Percentiles rank a stretch among this genome's conserved stretches.
phyloP scores from a whole-genome alignment of 2,888 invertebrate genomes.

The Celastrina argiolus region DNA sequence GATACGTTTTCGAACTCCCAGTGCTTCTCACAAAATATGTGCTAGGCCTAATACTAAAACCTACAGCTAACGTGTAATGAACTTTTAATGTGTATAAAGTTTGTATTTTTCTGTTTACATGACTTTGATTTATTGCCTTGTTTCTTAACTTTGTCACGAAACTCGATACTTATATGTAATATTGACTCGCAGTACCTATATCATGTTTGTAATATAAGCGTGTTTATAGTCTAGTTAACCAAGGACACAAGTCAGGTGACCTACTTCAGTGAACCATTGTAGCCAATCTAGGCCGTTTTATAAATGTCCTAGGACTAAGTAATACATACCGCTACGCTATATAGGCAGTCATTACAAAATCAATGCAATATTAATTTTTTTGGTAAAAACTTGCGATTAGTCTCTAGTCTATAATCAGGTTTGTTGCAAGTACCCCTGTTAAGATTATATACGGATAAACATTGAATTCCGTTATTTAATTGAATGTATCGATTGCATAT shows the following conservation, averaged over 20 bases:
- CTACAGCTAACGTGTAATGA: background rate
- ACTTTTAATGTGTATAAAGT: background rate
- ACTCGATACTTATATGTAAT: background rate
- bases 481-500: no score
- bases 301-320: conserved; percentile 11
- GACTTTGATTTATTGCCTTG: conserved; percentile 15
- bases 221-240: background rate
- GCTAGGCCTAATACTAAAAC: background rate
- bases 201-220: background rate
- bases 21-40: background rate
- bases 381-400: no score
- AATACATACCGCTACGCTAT: background rate
- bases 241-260: background rate
- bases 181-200: background rate
- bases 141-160: conserved; percentile 2
- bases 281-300: background rate
- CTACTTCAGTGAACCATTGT: background rate
- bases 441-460: no score
- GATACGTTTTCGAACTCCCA: no score
- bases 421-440: no score
- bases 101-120: background rate
- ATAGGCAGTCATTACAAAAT: background rate
- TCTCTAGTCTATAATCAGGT: no score
- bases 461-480: no score
- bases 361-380: no score